Evolutionary conservation across 37 sponge, comb jelly and placozoan species (phyloP).

Genomic region (Crambe crambe): DNA sequence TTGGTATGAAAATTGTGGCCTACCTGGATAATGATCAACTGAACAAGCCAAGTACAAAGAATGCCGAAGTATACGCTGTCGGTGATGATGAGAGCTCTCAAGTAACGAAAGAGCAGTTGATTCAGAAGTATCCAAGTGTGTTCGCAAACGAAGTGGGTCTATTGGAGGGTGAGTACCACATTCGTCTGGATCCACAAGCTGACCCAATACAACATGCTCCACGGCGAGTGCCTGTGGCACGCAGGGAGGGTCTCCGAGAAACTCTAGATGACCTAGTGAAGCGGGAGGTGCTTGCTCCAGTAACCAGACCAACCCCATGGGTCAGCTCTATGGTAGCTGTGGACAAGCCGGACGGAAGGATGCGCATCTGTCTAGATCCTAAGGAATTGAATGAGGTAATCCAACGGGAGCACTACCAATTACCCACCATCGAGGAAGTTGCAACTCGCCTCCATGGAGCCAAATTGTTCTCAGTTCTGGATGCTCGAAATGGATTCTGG

Average conservation of each 20-base stretch:
- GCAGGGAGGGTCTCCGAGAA: slow-evolving; percentile 30
- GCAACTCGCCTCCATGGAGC: slow-evolving; percentile 40
- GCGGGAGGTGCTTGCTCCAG: slow-evolving; percentile 42
- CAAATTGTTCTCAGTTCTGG: slow-evolving; percentile 60
- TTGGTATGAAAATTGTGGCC: slow-evolving; percentile 24
- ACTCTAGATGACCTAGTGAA: slow-evolving; percentile 44
- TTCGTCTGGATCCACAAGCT: slow-evolving; percentile 24
- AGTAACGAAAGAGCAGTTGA: slow-evolving; percentile 2
- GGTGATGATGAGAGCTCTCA: background rate
- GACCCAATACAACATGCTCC: slow-evolving; percentile 47
- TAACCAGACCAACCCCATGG: slow-evolving; percentile 61
- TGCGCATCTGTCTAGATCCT: slow-evolving; percentile 62
- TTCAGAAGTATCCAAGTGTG: slow-evolving; percentile 15
- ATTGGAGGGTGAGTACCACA: slow-evolving; percentile 43
- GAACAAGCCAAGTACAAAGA: slow-evolving; percentile 4
- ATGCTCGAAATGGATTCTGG: slow-evolving; percentile 60
- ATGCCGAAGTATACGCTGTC: background rate
- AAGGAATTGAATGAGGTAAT: slow-evolving; percentile 55
- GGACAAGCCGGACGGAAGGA: slow-evolving; percentile 19
- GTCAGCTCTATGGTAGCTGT: slow-evolving; percentile 54
- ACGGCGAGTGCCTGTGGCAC: slow-evolving; percentile 37
- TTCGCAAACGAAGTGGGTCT: slow-evolving; percentile 31
- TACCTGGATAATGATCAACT: slow-evolving; percentile 38
- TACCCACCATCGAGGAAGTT: slow-evolving; percentile 8
- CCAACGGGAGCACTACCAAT: slow-evolving; percentile 55